Evolutionary conservation across 2,797 vertebrate genomes (phyloP).

Genomic region (Merluccius polli): DNA sequence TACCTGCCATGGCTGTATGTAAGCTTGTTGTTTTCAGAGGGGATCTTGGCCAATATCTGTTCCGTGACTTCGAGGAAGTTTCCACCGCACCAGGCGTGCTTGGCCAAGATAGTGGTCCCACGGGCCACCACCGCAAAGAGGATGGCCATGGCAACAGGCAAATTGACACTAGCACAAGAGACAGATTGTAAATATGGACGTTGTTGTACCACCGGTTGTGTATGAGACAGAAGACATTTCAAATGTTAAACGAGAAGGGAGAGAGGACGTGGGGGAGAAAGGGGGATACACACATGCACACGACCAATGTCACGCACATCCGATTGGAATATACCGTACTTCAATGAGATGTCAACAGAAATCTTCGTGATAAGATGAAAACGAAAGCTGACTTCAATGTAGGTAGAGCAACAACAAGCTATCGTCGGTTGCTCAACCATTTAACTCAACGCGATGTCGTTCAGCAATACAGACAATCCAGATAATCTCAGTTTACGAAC

Average conservation of each 20-base stretch:
- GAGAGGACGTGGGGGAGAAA: neutral
- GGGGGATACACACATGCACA: neutral
- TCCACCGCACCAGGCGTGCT: constrained; percentile 93
- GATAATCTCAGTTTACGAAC: neutral
- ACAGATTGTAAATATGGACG: neutral
- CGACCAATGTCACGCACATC: neutral
- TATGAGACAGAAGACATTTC: neutral
- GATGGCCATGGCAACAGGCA: constrained; percentile 86
- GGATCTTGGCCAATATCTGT: constrained; percentile 94
- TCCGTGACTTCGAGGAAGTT: constrained; percentile 98
- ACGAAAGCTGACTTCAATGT: constrained; percentile 10
- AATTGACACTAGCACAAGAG: neutral
- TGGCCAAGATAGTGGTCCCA: constrained; percentile 95
- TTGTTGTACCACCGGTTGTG: neutral
- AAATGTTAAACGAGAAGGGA: neutral
- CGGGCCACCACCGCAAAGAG: constrained; percentile 94
- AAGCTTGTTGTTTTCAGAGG: constrained; percentile 96
- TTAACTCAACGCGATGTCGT: neutral
- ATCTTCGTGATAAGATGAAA: constrained; percentile 14
- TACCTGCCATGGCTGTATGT: constrained; percentile 97
- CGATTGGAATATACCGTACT: too few species aligned
- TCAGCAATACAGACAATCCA: neutral
- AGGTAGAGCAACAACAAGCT: constrained; percentile 17
- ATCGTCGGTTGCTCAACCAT: neutral
- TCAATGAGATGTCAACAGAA: neutral